Evolutionary conservation across 2,113 vertebrate genomes (phyloP), one percentile per base, ranked within the genome.

Genomic region (Pachypanchax playfairii): DNA sequence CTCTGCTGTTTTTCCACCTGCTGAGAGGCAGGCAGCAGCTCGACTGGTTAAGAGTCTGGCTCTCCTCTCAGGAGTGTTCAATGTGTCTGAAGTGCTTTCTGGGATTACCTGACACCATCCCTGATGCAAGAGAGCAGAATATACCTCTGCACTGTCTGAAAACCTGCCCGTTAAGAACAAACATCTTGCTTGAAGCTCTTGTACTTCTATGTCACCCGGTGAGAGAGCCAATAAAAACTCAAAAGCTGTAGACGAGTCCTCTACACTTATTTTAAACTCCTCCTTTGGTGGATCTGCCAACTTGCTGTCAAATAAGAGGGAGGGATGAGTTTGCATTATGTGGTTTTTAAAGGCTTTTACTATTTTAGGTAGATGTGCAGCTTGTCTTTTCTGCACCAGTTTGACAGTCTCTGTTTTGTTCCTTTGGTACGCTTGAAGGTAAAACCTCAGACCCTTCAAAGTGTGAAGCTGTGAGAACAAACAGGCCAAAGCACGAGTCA

Each of bases 401-500:
- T 64, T 70, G 53, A 81, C 85, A 0, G 92, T 88, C 59, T 93
- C 89, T 0, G 75, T 33, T 9, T 36, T 76, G 3, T 91, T 77
- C 0, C 56, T 61, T 20, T 17, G 56, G 22, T 94, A 98, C 7
- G 92, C 90, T 43, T 85, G 89, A 17, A 98, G 69, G 22, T 98
- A 99, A 49, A 93, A 90, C 0, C 51, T 56, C 17, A 94, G 59
- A 0, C 93, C 94, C 0, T 70, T 73, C 2, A 22, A 55, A 0
- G 3, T 44, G 4, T 80, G 67, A 0, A 73, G 73, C 12, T 91
- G 65, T 0, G 93, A 91, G 17, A 97, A 85, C 43, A 98, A 75
- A 75, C 83, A 77, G 1, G 96, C 94, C 69, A 99, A 81, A 0
- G 93, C 96, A 1, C 90, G 90, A 4, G 92, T 94, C 60, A 98